A percentile compares a stretch with the other conserved stretches of the same genome.
Conservation (phyloP, 2,797 vertebrate species). For the Lagodon rhomboides region DNA sequence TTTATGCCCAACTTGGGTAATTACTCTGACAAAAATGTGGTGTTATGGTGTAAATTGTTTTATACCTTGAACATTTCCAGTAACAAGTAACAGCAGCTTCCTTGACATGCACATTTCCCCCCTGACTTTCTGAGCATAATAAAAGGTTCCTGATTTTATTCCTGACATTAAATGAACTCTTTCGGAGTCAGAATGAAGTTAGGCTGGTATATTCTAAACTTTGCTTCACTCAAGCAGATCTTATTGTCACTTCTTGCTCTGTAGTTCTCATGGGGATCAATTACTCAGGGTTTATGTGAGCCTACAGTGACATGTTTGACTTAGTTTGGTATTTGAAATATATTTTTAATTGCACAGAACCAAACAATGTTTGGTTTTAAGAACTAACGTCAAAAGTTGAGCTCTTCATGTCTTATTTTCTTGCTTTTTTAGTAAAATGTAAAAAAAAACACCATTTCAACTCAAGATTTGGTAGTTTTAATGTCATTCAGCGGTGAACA, state of each 20-base stretch:
- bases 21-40: constrained; percentile 17
- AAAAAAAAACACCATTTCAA: constrained; percentile 2
- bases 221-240: neutral
- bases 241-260: neutral
- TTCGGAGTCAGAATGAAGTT: constrained; percentile 15
- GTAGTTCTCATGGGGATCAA: neutral
- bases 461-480: constrained; percentile 12
- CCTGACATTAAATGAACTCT: constrained; percentile 32
- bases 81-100: constrained; percentile 8
- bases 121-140: constrained; percentile 9
- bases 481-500: constrained; percentile 16
- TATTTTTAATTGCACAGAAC: neutral
- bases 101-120: constrained; percentile 34
- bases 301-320: constrained; percentile 4
- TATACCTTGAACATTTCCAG: constrained; percentile 11
- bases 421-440: neutral
- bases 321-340: constrained; percentile 1
- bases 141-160: constrained; percentile 18
- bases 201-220: neutral
- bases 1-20: neutral
- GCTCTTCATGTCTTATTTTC: neutral
- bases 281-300: neutral
- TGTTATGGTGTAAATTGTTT: constrained; percentile 1
- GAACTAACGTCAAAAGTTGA: neutral
- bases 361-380: neutral